Percentiles rank a stretch among this genome's conserved stretches.
Evolutionary conservation across 2,888 invertebrate genomes (phyloP).

Genomic region (Hyppa rectilinea): DNA sequence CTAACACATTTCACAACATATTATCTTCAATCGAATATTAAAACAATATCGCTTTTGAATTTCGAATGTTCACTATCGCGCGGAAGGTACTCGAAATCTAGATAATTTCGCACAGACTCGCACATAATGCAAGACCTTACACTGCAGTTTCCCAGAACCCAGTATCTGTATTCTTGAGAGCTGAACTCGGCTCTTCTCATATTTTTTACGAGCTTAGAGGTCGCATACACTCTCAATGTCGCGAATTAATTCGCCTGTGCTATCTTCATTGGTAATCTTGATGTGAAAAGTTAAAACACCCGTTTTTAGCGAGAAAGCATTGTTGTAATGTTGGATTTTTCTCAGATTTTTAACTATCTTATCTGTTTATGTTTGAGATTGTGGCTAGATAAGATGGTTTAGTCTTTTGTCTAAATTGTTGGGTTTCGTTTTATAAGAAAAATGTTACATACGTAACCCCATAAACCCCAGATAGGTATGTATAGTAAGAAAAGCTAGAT

Average conservation of each 20-base stretch:
- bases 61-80: slow-evolving; percentile 36
- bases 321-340: slow-evolving; percentile 59
- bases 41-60: slow-evolving; percentile 45
- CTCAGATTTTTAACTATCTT: slow-evolving; percentile 63
- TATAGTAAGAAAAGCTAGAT: not conserved
- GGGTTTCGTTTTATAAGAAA: slow-evolving; percentile 23
- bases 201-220: slow-evolving; percentile 68
- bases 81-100: slow-evolving; percentile 39
- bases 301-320: slow-evolving; percentile 68
- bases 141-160: slow-evolving; percentile 67
- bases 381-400: slow-evolving; percentile 36
- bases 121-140: slow-evolving; percentile 34
- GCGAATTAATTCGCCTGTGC: slow-evolving; percentile 71
- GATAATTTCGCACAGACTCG: slow-evolving; percentile 39
- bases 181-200: slow-evolving; percentile 65
- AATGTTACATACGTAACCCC: not conserved
- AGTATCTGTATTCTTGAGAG: slow-evolving; percentile 53
- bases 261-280: slow-evolving; percentile 74
- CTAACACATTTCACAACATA: slow-evolving; percentile 16
- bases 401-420: slow-evolving; percentile 23
- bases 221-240: slow-evolving; percentile 62
- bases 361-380: slow-evolving; percentile 48
- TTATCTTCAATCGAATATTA: slow-evolving; percentile 32
- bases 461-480: slow-evolving; percentile 3
- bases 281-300: slow-evolving; percentile 61